These are phyloP conservation scores for Adelognathus sp. DNA, from an alignment of 2,888 invertebrate species.

Conservation along the genomic window DNA sequence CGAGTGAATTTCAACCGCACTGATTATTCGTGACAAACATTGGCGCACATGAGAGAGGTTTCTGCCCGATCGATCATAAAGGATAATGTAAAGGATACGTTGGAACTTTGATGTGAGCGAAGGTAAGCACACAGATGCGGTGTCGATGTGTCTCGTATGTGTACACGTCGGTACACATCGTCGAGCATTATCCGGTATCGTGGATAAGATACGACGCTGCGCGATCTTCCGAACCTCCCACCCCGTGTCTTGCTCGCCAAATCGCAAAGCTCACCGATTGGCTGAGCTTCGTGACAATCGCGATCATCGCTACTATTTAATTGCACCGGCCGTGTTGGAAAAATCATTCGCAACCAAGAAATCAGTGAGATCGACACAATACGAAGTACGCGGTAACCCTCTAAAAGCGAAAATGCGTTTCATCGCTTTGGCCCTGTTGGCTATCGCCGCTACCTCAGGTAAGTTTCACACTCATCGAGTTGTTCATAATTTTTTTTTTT, in stretches of 20 bases:
- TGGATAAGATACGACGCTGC: background rate
- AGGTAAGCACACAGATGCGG: background rate
- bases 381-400: background rate
- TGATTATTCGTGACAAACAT: background rate
- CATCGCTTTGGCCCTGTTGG: background rate
- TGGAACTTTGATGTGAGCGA: background rate
- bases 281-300: background rate
- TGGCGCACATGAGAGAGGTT: background rate
- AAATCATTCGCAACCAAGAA: constrained; percentile 35
- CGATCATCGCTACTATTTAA: constrained; percentile 50
- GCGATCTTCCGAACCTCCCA: background rate
- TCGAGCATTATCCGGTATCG: background rate
- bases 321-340: background rate
- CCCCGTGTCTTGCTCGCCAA: background rate
- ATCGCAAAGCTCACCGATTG: constrained; percentile 7
- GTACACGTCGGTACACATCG: background rate
- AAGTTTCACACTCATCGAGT: background rate
- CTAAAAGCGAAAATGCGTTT: constrained; percentile 23
- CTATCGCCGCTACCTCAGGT: background rate
- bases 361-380: background rate
- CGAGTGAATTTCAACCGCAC: background rate
- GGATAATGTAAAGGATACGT: background rate
- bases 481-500: background rate
- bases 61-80: background rate
- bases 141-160: background rate